Percentiles rank a stretch among this genome's conserved stretches.
These are phyloP conservation scores for Arenaria interpres DNA, from an alignment of 2,113 vertebrate species.

Conservation along the genomic window DNA sequence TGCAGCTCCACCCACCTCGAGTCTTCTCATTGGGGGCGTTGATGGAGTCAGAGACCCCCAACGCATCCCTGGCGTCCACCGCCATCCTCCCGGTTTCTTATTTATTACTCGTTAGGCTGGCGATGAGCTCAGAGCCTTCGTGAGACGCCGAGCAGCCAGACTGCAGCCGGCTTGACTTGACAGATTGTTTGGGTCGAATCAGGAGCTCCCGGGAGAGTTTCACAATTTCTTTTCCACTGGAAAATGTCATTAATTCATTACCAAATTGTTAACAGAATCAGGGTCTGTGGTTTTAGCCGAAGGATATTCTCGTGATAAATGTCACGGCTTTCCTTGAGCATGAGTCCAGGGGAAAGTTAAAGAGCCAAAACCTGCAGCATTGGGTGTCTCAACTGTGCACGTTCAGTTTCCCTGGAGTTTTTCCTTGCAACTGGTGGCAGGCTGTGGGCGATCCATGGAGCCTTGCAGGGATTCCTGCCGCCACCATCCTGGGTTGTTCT, in stretches of 20 bases:
- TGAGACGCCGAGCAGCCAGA: background rate
- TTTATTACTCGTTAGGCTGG: slow-evolving; percentile 2
- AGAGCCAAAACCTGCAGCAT: background rate
- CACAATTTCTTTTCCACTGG: slow-evolving; percentile 31
- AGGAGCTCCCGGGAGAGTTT: slow-evolving; percentile 24
- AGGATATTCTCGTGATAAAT: background rate
- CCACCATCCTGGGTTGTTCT: background rate
- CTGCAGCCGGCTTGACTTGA: background rate
- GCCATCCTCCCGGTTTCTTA: background rate
- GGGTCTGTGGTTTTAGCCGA: background rate
- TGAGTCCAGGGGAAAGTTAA: background rate
- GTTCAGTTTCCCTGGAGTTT: rapidly evolving
- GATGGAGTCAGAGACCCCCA: background rate
- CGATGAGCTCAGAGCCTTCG: background rate
- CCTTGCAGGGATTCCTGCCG: background rate
- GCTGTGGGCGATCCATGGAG: background rate
- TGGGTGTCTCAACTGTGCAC: rapidly evolving
- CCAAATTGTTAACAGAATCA: slow-evolving; percentile 7
- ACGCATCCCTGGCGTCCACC: rapidly evolving
- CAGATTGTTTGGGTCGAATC: background rate
- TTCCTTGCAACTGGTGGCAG: background rate
- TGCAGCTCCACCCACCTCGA: rapidly evolving
- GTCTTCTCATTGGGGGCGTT: rapidly evolving
- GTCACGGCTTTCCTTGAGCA: background rate
- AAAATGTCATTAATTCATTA: slow-evolving; percentile 43